Conservation (phyloP, 2,113 vertebrate species). For the Heterocephalus glaber region DNA sequence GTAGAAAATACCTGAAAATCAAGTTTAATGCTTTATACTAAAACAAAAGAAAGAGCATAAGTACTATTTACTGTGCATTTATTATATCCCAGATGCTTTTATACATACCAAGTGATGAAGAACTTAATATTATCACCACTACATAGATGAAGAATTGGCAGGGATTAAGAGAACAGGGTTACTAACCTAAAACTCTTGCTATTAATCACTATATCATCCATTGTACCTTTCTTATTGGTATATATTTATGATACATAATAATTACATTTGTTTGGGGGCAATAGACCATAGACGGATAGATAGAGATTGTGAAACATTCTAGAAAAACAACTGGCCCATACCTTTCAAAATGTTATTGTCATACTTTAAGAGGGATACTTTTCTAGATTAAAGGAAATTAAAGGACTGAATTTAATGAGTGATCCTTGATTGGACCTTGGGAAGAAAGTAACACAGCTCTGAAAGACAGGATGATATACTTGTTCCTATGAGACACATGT, state of each 20-base stretch:
- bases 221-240: neutral
- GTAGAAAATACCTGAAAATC: neutral
- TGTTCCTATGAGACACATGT: neutral
- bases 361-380: neutral
- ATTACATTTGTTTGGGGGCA: neutral
- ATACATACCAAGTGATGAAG: neutral
- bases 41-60: neutral
- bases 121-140: neutral
- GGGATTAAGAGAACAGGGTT: neutral
- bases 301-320: neutral
- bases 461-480: neutral
- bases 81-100: neutral
- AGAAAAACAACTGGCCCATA: neutral
- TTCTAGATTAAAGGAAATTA: neutral
- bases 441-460: conserved; percentile 20
- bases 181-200: neutral
- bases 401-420: neutral
- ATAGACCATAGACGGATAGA: neutral
- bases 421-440: neutral
- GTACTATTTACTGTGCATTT: neutral
- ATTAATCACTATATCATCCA: neutral
- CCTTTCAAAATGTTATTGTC: neutral
- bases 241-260: neutral
- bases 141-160: neutral
- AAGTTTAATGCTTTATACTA: neutral